Percentiles rank a stretch among this genome's conserved stretches.
These are phyloP conservation scores for Palaemon carinicauda DNA, from an alignment of 1,140 invertebrate species.

Conservation along the genomic window DNA sequence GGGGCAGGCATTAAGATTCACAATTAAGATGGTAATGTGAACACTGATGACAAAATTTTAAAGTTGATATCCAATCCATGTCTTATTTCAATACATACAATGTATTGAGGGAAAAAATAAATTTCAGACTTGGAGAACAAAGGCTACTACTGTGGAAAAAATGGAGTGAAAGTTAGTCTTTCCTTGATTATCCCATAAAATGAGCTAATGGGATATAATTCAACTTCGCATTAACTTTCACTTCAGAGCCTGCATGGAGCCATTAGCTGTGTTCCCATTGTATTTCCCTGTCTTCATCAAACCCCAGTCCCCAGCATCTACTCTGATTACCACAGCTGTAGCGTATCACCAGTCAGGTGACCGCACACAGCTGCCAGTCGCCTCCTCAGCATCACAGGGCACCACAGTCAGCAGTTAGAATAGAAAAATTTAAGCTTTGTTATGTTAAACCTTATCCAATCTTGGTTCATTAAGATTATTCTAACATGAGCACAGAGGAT, in stretches of 20 bases:
- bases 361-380: conserved; percentile 24
- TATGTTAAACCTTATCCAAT: not conserved
- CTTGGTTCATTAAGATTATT: not conserved
- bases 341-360: conserved; percentile 23
- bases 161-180: no score
- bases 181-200: no score
- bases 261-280: not conserved
- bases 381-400: conserved; percentile 17
- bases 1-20: not conserved
- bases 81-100: no score
- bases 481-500: not conserved
- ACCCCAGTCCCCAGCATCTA: not conserved
- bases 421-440: not conserved
- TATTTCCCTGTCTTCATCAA: not conserved
- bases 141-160: no score
- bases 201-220: no score
- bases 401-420: conserved; percentile 24
- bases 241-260: conserved; percentile 2
- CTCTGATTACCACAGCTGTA: conserved; percentile 29
- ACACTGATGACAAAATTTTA: not conserved
- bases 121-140: no score
- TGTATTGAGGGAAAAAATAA: no score
- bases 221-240: no score
- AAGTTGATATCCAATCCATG: not conserved
- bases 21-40: not conserved